Percentiles rank a stretch among this genome's conserved stretches.
Conservation (phyloP, 2,888 invertebrate genomes). For the Vanessa cardui region DNA sequence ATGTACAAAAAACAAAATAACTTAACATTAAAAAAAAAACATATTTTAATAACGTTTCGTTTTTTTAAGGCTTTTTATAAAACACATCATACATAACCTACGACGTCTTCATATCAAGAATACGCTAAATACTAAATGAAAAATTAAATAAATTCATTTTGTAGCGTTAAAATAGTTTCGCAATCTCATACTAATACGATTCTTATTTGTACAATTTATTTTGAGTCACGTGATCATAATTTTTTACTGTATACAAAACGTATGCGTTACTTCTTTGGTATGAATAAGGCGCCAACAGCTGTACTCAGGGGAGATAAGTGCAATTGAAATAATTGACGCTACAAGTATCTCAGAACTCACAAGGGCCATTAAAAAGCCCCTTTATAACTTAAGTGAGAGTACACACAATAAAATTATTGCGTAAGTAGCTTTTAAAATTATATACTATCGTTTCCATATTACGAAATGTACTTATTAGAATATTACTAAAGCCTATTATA, state of each 20-base stretch:
- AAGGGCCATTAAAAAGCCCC: slow-evolving; percentile 52
- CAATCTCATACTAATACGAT: no score
- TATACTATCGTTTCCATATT: slow-evolving; percentile 9
- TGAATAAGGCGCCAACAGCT: slow-evolving; percentile 52
- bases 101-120: no score
- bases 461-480: not conserved
- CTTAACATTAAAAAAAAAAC: slow-evolving; percentile 1
- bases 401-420: slow-evolving; percentile 23
- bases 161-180: no score
- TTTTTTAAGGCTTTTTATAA: no score
- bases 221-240: no score
- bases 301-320: slow-evolving; percentile 55
- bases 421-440: slow-evolving; percentile 18
- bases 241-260: not conserved
- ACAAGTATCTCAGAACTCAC: slow-evolving; percentile 47
- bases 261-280: slow-evolving; percentile 33
- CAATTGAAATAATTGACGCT: slow-evolving; percentile 63
- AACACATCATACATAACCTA: no score
- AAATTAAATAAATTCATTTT: no score
- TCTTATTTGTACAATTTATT: no score
- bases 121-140: no score
- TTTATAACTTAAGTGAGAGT: slow-evolving; percentile 28
- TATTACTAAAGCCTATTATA: slow-evolving; percentile 5
- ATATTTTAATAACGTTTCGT: not conserved
- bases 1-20: slow-evolving; percentile 9